Conservation (phyloP, 2,888 invertebrate species). For the Andrena haemorrhoa region DNA sequence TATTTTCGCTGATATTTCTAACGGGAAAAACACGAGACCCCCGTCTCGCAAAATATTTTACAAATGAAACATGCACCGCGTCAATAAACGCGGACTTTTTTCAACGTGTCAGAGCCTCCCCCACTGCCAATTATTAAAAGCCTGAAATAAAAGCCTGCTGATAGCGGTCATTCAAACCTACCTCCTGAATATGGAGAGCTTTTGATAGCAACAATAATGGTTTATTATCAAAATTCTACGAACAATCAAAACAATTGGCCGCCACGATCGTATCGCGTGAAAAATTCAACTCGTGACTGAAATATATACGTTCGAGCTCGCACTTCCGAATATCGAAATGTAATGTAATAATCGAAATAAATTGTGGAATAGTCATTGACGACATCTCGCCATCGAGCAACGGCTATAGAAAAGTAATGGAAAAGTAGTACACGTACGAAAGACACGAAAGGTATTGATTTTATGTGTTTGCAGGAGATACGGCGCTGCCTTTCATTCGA, state of each 20-base stretch:
- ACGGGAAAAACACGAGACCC: background rate
- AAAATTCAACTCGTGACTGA: constrained; percentile 29
- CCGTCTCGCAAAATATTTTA: background rate
- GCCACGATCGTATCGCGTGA: constrained; percentile 18
- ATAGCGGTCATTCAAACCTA: constrained; percentile 23
- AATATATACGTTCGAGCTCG: constrained; percentile 7
- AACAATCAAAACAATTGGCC: constrained; percentile 20
- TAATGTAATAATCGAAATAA: background rate
- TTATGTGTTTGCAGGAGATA: constrained; percentile 16
- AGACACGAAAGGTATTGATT: constrained; percentile 7
- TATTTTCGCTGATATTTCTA: constrained; percentile 3
- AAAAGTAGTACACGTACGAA: background rate
- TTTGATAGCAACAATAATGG: constrained; percentile 40
- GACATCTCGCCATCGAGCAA: background rate
- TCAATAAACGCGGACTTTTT: constrained; percentile 37
- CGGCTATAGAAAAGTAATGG: background rate
- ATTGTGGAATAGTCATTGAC: background rate
- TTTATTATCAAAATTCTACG: constrained; percentile 49
- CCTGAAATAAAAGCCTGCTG: constrained; percentile 22
- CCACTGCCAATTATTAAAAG: constrained; percentile 54
- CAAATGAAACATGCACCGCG: background rate
- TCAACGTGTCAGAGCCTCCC: constrained; percentile 30
- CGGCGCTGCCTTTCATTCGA: constrained; percentile 38
- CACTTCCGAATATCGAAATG: background rate
- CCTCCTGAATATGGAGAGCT: constrained; percentile 10